Conservation (phyloP, 2,113 vertebrate species). For the Promerops cafer region DNA sequence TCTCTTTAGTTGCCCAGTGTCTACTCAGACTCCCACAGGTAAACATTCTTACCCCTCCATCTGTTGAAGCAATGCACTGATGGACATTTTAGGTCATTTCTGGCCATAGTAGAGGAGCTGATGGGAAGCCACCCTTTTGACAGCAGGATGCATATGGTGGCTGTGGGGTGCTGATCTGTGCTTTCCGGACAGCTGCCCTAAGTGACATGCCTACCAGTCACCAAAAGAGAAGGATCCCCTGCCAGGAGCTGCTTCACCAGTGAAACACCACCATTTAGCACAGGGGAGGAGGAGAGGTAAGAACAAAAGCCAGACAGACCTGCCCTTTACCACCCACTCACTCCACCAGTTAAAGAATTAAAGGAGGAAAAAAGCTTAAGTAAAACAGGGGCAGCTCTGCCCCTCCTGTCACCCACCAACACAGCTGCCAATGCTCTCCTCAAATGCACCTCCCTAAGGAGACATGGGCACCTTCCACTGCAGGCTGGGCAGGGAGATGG, state of each 20-base stretch:
- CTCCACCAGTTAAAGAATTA: neutral
- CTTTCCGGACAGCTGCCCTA: neutral
- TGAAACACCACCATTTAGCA: neutral
- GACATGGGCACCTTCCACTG: fast-evolving
- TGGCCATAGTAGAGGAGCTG: neutral
- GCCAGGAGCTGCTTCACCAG: neutral
- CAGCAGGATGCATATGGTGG: fast-evolving
- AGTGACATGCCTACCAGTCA: neutral
- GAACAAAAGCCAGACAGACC: neutral
- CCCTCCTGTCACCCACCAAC: neutral
- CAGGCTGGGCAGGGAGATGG: neutral
- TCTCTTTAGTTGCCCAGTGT: neutral
- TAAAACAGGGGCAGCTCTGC: neutral
- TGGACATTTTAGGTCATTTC: neutral
- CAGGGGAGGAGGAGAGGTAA: neutral
- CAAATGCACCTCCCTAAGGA: fast-evolving
- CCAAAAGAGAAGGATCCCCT: neutral
- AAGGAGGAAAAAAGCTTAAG: neutral
- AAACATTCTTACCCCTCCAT: fast-evolving
- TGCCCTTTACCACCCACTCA: neutral
- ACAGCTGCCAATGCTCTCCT: neutral
- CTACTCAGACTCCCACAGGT: neutral
- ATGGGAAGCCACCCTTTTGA: neutral
- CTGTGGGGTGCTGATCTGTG: fast-evolving
- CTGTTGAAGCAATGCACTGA: neutral